Percentiles rank a stretch among this genome's conserved stretches.
phyloP scores from a whole-genome alignment of 1,140 invertebrate genomes.

The Metopolophium dirhodum region DNA sequence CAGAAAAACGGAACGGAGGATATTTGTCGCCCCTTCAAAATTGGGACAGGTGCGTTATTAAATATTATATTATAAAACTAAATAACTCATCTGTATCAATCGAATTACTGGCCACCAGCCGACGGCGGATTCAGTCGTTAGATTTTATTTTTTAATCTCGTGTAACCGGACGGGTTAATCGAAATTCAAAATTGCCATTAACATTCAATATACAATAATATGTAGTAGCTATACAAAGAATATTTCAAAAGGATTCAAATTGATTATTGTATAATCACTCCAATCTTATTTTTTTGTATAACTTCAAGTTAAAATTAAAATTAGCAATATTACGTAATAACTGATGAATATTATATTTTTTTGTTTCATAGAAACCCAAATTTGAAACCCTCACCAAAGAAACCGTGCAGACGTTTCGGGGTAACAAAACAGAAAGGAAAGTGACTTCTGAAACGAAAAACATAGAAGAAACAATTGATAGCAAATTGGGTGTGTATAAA shows the following conservation, averaged over 20 bases:
- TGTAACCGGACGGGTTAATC: neutral
- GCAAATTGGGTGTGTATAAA: slow-evolving; percentile 37
- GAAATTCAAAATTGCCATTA: neutral
- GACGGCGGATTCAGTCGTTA: neutral
- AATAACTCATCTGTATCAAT: slow-evolving; percentile 1
- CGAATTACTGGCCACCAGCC: no score
- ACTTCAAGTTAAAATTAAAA: neutral
- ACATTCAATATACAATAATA: neutral
- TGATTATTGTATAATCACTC: neutral
- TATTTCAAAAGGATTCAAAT: neutral
- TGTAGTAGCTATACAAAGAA: no score
- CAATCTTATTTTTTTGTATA: neutral
- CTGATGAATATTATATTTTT: neutral
- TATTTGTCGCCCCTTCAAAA: slow-evolving; percentile 58
- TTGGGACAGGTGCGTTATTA: slow-evolving; percentile 59
- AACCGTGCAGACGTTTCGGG: slow-evolving; percentile 60
- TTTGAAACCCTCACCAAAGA: slow-evolving; percentile 61
- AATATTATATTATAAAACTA: neutral
- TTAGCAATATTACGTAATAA: neutral
- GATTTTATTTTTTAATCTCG: slow-evolving; percentile 3
- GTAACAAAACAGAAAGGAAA: slow-evolving; percentile 60
- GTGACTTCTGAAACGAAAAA: slow-evolving; percentile 60
- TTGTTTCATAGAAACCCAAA: slow-evolving; percentile 58
- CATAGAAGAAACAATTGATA: slow-evolving; percentile 37
- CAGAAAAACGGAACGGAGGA: slow-evolving; percentile 60